Base-by-base conservation (phyloP, 2,113 vertebrate species). In the Crocuta crocuta region DNA sequence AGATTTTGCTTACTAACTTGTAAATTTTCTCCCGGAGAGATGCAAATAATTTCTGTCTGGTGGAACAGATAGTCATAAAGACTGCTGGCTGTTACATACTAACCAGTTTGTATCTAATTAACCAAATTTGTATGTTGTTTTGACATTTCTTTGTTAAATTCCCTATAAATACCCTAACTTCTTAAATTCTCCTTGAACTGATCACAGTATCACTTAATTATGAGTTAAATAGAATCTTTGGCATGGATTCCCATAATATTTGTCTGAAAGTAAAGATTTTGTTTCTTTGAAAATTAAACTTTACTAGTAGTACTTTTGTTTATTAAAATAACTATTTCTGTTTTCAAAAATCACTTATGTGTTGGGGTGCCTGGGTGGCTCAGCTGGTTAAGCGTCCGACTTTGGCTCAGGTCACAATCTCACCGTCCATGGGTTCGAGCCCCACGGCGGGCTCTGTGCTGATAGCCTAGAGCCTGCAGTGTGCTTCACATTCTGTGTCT, bases 81-180 rank as follows among this genome's bases (percentile, higher is more conserved):
- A 86, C 35, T 48, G 76, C 82, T 83, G 39, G 50, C 26, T 93
- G 15, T 89, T 86, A 92, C 79, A 91, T 87, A 96, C 84, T 74
- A 97, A 91, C 73, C 23, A 73, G 2, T 94, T 71, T 43, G 12
- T 58, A 87, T 55, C 63, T 90, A 90, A 92, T 85, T 83, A 86
- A 68, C 4, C 28, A 58, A 58, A 15, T 81, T 55, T 88, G 26
- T 66, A 76, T 70, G 2, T 13, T 70, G 80, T 23, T 23, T 33
- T 90, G 83, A 58, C 2, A 76, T 33, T 84, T 55, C 28, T 80
- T 95, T 92, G 79, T 80, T 87, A 89, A 88, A 83, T 15, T 88
- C 10, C 24, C 24, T 80, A 81, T 53, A 84, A 95, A 74, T 88
- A 94, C 0, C 2, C 16, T 65, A 88, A 43, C 12, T 89, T 88